phyloP scores from a whole-genome alignment of 2,113 vertebrate species.

The Oreocharis arfaki region DNA sequence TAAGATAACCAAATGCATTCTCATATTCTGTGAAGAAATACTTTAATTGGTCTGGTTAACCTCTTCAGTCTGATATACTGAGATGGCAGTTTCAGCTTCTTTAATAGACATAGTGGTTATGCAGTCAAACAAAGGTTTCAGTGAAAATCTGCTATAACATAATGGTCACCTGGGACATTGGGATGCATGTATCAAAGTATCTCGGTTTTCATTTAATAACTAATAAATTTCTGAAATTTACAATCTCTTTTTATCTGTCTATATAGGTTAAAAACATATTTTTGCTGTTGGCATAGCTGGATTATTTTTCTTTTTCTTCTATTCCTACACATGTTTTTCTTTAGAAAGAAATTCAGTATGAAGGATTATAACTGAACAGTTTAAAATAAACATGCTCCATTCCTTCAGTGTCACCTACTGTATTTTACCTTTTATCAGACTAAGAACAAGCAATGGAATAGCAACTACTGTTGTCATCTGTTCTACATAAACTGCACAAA shows the following conservation, averaged over 20 bases:
- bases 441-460: neutral
- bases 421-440: neutral
- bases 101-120: neutral
- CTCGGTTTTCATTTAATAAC: neutral
- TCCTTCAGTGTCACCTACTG: neutral
- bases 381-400: neutral
- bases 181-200: neutral
- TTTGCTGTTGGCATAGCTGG: neutral
- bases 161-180: neutral
- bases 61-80: neutral
- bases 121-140: neutral
- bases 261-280: neutral
- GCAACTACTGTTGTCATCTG: neutral
- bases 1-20: neutral
- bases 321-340: neutral
- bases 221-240: neutral
- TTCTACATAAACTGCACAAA: neutral
- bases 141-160: neutral
- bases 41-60: neutral
- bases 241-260: neutral
- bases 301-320: neutral
- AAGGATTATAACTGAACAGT: neutral
- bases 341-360: neutral
- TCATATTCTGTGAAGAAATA: neutral
- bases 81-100: neutral